Conservation (phyloP, 2,113 vertebrate genomes). For the Pica pica region DNA sequence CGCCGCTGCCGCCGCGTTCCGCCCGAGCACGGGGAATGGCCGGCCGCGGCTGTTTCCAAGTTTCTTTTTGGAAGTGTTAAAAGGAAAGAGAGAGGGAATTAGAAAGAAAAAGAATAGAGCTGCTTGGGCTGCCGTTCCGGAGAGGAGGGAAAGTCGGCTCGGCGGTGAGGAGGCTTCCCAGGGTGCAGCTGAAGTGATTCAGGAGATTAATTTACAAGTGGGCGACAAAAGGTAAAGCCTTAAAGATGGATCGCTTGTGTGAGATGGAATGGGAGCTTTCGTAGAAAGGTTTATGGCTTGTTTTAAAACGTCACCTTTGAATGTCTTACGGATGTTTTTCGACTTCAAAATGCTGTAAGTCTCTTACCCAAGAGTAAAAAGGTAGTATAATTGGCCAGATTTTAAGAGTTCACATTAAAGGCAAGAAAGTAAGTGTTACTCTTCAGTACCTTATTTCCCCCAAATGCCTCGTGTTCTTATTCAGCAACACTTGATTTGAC, state of each 20-base stretch:
- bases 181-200: not conserved
- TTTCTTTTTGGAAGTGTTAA: not conserved
- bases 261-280: not conserved
- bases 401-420: not conserved
- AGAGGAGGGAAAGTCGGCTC: not conserved
- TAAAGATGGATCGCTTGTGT: not conserved
- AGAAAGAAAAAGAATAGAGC: not conserved
- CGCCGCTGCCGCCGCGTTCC: not conserved
- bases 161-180: not conserved
- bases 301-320: not conserved
- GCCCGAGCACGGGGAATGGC: not conserved
- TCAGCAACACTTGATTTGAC: not conserved
- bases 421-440: not conserved
- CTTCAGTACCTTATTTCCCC: not conserved
- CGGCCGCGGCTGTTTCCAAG: not conserved
- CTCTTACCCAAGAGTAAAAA: not conserved
- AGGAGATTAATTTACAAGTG: constrained; percentile 5
- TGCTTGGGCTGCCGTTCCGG: not conserved
- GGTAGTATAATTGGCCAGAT: no score
- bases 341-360: not conserved
- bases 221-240: constrained; percentile 64
- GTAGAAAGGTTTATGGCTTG: not conserved
- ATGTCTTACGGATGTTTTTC: not conserved
- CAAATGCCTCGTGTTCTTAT: not conserved
- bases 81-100: not conserved